Percentiles rank a stretch among this genome's conserved stretches.
Evolutionary conservation across 2,888 invertebrate genomes (phyloP).

Genomic region (Drosophila nigricruria): DNA sequence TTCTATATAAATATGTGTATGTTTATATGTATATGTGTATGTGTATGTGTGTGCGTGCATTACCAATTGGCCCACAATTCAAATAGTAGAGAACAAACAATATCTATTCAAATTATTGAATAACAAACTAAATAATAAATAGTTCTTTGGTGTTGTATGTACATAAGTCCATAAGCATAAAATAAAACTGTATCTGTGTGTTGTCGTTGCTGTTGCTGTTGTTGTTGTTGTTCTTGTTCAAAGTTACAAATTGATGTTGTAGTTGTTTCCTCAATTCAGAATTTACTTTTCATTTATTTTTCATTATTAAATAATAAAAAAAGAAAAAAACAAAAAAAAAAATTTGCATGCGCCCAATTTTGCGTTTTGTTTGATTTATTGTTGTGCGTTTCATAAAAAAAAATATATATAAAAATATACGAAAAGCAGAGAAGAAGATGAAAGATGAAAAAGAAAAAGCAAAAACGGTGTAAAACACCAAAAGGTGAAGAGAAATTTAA

Average conservation of each 20-base stretch:
- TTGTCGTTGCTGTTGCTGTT: slow-evolving; percentile 60
- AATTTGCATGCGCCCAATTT: slow-evolving; percentile 50
- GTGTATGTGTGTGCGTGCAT: slow-evolving; percentile 26
- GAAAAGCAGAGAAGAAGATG: slow-evolving; percentile 21
- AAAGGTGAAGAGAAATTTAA: slow-evolving; percentile 3
- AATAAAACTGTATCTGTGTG: slow-evolving; percentile 65
- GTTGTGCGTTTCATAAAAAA: slow-evolving; percentile 51
- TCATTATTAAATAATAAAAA: neutral
- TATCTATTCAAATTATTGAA: neutral
- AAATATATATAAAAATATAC: slow-evolving; percentile 34
- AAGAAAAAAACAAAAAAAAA: neutral
- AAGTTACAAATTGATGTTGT: slow-evolving; percentile 34
- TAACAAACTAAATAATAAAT: slow-evolving; percentile 42
- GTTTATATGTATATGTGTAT: slow-evolving; percentile 8
- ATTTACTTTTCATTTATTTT: slow-evolving; percentile 36
- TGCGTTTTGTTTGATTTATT: slow-evolving; percentile 47
- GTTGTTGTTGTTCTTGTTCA: slow-evolving; percentile 47
- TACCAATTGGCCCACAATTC: slow-evolving; percentile 48
- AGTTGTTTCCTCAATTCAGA: slow-evolving; percentile 11
- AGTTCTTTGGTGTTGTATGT: slow-evolving; percentile 76
- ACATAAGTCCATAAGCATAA: slow-evolving; percentile 54
- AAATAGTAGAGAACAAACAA: slow-evolving; percentile 20
- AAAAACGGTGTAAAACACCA: slow-evolving; percentile 78
- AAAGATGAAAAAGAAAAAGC: slow-evolving; percentile 55
- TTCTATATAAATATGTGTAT: slow-evolving; percentile 45